These are phyloP conservation scores for Luperina nickerlii DNA, from an alignment of 2,888 invertebrate species.

Conservation along the genomic window DNA sequence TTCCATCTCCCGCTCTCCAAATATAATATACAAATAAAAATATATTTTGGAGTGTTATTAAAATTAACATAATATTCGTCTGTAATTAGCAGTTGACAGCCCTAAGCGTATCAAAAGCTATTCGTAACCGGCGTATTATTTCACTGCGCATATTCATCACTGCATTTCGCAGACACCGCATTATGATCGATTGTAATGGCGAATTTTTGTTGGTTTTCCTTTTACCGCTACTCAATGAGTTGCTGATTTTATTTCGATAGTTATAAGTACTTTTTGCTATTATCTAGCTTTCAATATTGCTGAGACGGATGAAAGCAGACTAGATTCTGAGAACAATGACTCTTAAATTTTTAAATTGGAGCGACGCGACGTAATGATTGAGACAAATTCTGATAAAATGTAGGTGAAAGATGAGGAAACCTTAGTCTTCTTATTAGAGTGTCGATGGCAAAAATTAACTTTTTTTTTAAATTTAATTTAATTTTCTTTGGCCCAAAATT, in stretches of 20 bases:
- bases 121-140: conserved; percentile 65
- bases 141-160: conserved; percentile 64
- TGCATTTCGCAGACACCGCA: conserved; percentile 62
- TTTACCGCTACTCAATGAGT: conserved; percentile 50
- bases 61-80: conserved; percentile 16
- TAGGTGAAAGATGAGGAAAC: not conserved
- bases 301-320: conserved; percentile 4
- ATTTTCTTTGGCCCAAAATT: too few species aligned
- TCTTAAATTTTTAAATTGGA: conserved; percentile 20
- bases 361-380: not conserved
- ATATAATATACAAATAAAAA: not conserved
- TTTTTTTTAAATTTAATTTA: too few species aligned
- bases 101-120: conserved; percentile 62
- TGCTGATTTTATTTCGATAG: conserved; percentile 39
- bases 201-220: conserved; percentile 59
- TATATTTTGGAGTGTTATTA: not conserved
- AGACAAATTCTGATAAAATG: conserved; percentile 1
- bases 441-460: too few species aligned
- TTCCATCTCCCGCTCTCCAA: too few species aligned
- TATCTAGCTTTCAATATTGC: conserved; percentile 19
- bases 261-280: conserved; percentile 14
- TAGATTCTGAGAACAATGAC: conserved; percentile 8
- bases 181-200: conserved; percentile 61
- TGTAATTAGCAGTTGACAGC: conserved; percentile 44
- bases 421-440: not conserved